phyloP scores from a whole-genome alignment of 2,888 invertebrate species.

The Gordius sp. region DNA sequence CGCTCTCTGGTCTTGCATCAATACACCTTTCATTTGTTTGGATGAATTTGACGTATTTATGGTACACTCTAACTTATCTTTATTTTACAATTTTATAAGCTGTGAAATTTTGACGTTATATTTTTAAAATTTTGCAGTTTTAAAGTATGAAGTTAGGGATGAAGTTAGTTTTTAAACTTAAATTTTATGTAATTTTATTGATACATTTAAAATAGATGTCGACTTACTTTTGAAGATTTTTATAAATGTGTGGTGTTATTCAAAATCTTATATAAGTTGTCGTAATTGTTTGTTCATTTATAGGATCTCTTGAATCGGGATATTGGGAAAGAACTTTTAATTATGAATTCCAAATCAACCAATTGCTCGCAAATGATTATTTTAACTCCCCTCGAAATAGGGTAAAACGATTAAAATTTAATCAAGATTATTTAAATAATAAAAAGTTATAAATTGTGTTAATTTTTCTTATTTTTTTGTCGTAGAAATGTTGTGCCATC shows the following conservation, averaged over 20 bases:
- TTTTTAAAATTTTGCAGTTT: no score
- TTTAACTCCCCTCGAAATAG: conserved; percentile 6
- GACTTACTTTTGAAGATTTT: no score
- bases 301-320: conserved; percentile 1
- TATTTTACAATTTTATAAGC: no score
- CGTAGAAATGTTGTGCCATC: neutral
- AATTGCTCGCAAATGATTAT: conserved; percentile 12
- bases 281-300: no score
- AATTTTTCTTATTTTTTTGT: neutral
- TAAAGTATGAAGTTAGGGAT: no score
- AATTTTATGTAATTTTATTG: no score
- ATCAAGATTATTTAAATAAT: neutral
- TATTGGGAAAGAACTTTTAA: conserved; percentile 1
- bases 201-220: no score
- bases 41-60: conserved; percentile 93
- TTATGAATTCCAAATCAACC: neutral
- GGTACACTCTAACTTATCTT: no score
- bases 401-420: neutral
- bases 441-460: neutral
- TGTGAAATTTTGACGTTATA: no score
- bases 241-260: no score
- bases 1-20: conserved; percentile 67
- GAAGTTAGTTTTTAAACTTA: no score
- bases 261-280: no score
- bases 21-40: conserved; percentile 62